These are phyloP conservation scores for Orius laevigatus DNA, from an alignment of 1,140 invertebrate species.

Conservation along the genomic window DNA sequence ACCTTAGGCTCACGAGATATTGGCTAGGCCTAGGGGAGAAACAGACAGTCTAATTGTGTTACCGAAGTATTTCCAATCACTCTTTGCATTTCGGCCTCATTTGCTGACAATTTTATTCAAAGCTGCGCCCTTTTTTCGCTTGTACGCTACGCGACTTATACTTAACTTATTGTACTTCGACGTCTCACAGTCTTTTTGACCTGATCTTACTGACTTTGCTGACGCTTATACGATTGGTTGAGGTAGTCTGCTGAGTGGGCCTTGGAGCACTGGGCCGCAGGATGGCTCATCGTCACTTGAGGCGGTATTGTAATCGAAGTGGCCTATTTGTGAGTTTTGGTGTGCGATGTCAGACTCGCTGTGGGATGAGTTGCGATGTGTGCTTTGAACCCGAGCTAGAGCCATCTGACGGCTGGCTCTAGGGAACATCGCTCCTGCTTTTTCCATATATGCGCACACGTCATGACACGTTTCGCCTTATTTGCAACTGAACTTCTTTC, in stretches of 20 bases:
- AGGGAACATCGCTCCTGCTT: conserved; percentile 13
- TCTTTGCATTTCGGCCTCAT: conserved; percentile 14
- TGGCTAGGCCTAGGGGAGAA: neutral
- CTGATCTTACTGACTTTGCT: conserved; percentile 15
- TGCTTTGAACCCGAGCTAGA: neutral
- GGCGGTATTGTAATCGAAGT: conserved; percentile 3
- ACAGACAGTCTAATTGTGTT: conserved; percentile 11
- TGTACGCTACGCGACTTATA: conserved; percentile 13
- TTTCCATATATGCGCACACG: conserved; percentile 35
- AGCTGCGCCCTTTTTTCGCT: conserved; percentile 10
- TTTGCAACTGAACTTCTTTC: conserved; percentile 50
- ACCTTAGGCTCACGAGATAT: neutral
- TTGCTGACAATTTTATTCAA: conserved; percentile 16
- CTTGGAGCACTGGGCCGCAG: neutral
- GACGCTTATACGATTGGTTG: conserved; percentile 13
- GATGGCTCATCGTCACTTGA: conserved; percentile 4
- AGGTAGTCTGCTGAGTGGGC: neutral
- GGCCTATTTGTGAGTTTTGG: neutral
- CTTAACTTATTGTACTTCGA: conserved; percentile 17
- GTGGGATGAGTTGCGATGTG: neutral
- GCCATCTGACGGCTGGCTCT: conserved; percentile 9
- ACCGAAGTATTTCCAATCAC: conserved; percentile 16
- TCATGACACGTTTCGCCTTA: conserved; percentile 51
- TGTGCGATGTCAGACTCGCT: neutral
- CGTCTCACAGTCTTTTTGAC: conserved; percentile 6